Percentiles rank a stretch among this genome's conserved stretches.
These are phyloP conservation scores for Triplophysa tibetana DNA, from an alignment of 2,113 vertebrate species.

Conservation along the genomic window DNA sequence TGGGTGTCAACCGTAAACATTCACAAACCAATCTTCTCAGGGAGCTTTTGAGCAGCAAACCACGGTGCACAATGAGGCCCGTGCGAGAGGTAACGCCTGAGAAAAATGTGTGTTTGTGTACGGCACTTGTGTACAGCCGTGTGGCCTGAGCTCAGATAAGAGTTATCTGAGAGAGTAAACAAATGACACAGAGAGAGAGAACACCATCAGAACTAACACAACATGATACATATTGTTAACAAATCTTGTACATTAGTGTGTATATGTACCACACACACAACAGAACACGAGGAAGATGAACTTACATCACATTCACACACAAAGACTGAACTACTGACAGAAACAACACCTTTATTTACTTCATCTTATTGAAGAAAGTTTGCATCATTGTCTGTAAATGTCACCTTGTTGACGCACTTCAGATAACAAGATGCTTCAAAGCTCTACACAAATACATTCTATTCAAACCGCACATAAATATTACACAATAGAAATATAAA, in stretches of 20 bases:
- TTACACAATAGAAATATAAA: neutral
- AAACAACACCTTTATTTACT: no score
- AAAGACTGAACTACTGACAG: no score
- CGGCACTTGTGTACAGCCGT: constrained; percentile 35
- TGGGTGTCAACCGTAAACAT: neutral
- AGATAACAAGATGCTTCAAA: neutral
- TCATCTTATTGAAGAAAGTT: no score
- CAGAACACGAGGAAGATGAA: no score
- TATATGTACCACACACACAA: no score
- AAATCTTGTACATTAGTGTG: no score
- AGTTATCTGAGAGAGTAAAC: constrained; percentile 41
- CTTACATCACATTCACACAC: no score
- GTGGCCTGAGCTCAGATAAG: constrained; percentile 48
- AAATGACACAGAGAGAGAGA: neutral
- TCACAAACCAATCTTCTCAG: neutral
- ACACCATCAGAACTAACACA: neutral
- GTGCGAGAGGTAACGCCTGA: constrained; percentile 36
- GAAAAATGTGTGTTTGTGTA: constrained; percentile 47
- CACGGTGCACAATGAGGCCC: constrained; percentile 24
- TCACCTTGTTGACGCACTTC: neutral
- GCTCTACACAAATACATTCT: neutral
- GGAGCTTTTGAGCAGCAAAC: constrained; percentile 9
- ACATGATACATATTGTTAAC: neutral
- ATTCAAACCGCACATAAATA: neutral
- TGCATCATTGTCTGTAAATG: no score